phyloP scores from a whole-genome alignment of 2,113 vertebrate genomes.

The Eupsittula cactorum region DNA sequence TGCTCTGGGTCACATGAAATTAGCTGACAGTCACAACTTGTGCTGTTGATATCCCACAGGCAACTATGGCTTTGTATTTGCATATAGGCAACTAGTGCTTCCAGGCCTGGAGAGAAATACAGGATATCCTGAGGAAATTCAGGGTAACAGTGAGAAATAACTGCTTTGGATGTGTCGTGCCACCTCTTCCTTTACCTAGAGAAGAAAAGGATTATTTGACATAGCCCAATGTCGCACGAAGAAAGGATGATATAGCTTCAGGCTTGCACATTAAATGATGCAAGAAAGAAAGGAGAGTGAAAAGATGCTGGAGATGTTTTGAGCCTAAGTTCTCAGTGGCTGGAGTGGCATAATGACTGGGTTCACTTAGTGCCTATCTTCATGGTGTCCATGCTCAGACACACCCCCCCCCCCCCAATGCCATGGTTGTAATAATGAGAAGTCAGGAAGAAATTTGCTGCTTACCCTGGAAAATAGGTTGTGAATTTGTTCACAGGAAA shows the following conservation, averaged over 20 bases:
- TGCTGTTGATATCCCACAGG: neutral
- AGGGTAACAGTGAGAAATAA: neutral
- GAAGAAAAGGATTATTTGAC: neutral
- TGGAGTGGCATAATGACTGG: neutral
- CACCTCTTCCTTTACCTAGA: neutral
- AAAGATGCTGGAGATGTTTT: neutral
- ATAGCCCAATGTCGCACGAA: neutral
- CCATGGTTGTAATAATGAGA: neutral
- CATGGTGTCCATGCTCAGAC: fast-evolving
- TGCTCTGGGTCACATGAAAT: neutral
- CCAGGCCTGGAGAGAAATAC: neutral
- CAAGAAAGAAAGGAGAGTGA: neutral
- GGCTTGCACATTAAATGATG: neutral
- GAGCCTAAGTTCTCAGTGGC: neutral
- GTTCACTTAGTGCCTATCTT: neutral
- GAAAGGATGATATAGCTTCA: neutral
- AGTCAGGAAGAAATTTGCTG: neutral
- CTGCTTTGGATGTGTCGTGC: neutral
- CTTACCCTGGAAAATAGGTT: neutral
- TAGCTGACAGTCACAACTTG: neutral
- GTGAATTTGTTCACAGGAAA: neutral
- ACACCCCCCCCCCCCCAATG: fast-evolving
- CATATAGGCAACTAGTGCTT: neutral
- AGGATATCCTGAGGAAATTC: neutral
- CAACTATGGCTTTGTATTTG: neutral